A percentile compares a stretch with the other conserved stretches of the same genome.
phyloP scores from a whole-genome alignment of 2,888 invertebrate species.

The Pyrochroa serraticornis region DNA sequence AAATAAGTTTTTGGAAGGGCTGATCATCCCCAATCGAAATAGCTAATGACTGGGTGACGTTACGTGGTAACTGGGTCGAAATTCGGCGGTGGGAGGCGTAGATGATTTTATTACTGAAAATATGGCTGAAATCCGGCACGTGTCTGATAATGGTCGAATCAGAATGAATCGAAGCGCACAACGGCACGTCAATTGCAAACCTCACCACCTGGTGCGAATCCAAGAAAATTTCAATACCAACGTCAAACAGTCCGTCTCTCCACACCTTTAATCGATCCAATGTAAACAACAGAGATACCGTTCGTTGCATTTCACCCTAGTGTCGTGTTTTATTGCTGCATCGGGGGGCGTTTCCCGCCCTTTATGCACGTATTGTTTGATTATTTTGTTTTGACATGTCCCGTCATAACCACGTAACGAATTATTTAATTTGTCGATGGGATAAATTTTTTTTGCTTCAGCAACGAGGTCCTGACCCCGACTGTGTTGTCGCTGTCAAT shows the following conservation, averaged over 20 bases:
- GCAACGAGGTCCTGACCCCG: neutral
- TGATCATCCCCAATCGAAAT: too few species aligned
- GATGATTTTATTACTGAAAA: neutral
- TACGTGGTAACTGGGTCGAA: too few species aligned
- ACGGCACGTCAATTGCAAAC: slow-evolving; percentile 37
- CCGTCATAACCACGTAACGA: slow-evolving; percentile 20
- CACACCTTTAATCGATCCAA: neutral
- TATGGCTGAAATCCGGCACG: slow-evolving; percentile 23
- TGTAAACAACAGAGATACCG: slow-evolving; percentile 17
- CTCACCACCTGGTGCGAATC: slow-evolving; percentile 33
- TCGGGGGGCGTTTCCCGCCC: slow-evolving; percentile 18
- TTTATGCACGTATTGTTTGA: slow-evolving; percentile 26
- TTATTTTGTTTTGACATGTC: slow-evolving; percentile 28
- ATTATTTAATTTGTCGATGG: too few species aligned
- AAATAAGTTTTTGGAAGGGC: too few species aligned
- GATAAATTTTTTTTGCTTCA: too few species aligned
- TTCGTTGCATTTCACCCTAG: slow-evolving; percentile 3
- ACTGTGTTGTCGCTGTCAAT: slow-evolving; percentile 39
- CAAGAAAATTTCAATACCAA: slow-evolving; percentile 25
- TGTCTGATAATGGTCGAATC: slow-evolving; percentile 25
- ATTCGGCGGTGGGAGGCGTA: neutral
- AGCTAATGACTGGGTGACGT: too few species aligned
- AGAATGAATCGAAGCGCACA: slow-evolving; percentile 30
- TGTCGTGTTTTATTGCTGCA: slow-evolving; percentile 19
- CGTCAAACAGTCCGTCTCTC: slow-evolving; percentile 18